These are phyloP conservation scores for Drosophila saltans DNA, from an alignment of 1,140 invertebrate genomes.

Conservation along the genomic window DNA sequence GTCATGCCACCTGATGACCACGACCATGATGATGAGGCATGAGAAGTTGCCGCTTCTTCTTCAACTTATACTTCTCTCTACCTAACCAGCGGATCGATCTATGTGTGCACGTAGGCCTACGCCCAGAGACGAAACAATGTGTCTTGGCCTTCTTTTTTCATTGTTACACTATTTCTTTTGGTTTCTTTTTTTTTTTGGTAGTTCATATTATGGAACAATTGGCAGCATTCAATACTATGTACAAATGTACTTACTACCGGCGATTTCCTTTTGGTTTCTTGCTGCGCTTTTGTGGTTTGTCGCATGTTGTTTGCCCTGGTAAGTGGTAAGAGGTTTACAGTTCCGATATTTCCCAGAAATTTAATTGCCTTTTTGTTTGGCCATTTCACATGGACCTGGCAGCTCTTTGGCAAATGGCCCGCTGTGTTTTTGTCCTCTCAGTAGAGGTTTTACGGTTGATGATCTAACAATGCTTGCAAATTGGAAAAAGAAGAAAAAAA, in stretches of 20 bases:
- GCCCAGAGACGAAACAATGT: constrained; percentile 8
- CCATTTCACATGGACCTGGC: constrained; percentile 26
- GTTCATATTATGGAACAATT: constrained; percentile 28
- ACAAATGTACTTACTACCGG: constrained; percentile 45
- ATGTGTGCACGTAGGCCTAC: constrained; percentile 12
- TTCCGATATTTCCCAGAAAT: constrained; percentile 64
- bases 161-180: constrained; percentile 54
- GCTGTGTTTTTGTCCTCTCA: constrained; percentile 62
- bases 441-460: constrained; percentile 57
- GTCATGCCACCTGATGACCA: constrained; percentile 82
- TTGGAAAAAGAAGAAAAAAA: constrained; percentile 33
- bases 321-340: constrained; percentile 9
- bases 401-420: constrained; percentile 61
- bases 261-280: constrained; percentile 45
- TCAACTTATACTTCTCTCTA: constrained; percentile 13
- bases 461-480: constrained; percentile 55
- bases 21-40: constrained; percentile 38
- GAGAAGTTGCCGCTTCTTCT: constrained; percentile 8
- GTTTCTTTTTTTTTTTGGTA: constrained; percentile 34
- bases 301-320: constrained; percentile 20
- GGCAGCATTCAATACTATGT: constrained; percentile 32
- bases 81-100: constrained; percentile 21
- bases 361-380: constrained; percentile 69
- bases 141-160: constrained; percentile 39
- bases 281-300: constrained; percentile 72